These are phyloP conservation scores for Drosophila tani DNA, from an alignment of 1,140 invertebrate species.

Conservation along the genomic window DNA sequence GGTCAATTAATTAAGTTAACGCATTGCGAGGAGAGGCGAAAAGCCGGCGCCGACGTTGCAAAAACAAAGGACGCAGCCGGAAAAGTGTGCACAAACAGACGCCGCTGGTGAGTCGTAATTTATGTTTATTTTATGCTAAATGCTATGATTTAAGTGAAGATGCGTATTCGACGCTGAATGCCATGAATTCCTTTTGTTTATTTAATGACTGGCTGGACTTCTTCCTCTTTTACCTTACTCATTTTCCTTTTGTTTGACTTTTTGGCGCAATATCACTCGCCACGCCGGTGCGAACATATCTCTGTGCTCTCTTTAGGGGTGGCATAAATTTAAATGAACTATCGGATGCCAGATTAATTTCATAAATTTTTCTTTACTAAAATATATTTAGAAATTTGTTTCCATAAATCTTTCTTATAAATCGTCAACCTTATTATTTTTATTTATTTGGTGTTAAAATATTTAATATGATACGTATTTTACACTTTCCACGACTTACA, in stretches of 20 bases:
- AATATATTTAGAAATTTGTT: too few relatives aligned
- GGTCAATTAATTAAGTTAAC: not conserved
- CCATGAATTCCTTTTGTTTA: not conserved
- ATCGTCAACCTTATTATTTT: too few relatives aligned
- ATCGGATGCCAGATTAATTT: not conserved
- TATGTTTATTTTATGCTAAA: slow-evolving; percentile 14
- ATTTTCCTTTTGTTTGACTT: slow-evolving; percentile 60
- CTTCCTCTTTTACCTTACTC: slow-evolving; percentile 6
- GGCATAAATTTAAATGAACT: not conserved
- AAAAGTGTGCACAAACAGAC: slow-evolving; percentile 38
- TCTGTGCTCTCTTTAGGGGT: not conserved
- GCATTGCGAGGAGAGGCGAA: not conserved
- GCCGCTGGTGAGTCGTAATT: slow-evolving; percentile 38
- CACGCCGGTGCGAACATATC: slow-evolving; percentile 27
- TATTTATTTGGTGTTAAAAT: too few relatives aligned
- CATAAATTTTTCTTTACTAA: too few relatives aligned
- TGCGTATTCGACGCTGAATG: not conserved
- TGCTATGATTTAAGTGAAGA: not conserved
- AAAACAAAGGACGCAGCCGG: slow-evolving; percentile 15
- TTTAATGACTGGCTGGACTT: slow-evolving; percentile 6
- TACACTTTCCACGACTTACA: too few relatives aligned
- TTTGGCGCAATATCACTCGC: slow-evolving; percentile 65
- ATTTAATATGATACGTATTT: too few relatives aligned
- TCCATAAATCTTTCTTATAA: too few relatives aligned
- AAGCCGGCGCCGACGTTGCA: slow-evolving; percentile 3